A percentile compares a stretch with the other conserved stretches of the same genome.
These are phyloP conservation scores for Tragelaphus strepsiceros DNA, from an alignment of 2,113 vertebrate species.

Conservation along the genomic window DNA sequence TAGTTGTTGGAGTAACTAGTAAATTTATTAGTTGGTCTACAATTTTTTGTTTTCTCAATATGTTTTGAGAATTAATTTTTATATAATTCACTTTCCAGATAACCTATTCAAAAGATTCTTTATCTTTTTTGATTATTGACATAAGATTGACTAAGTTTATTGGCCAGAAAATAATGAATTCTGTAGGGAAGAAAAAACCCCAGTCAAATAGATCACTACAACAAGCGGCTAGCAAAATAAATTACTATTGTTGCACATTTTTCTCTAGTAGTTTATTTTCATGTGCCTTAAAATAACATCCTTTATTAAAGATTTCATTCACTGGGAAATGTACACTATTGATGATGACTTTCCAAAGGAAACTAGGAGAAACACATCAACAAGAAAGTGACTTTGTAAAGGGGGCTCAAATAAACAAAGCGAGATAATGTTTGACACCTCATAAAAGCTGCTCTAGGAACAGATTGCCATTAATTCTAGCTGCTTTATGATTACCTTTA, in stretches of 20 bases:
- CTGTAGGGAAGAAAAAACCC: background rate
- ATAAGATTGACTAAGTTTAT: background rate
- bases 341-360: background rate
- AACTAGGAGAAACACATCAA: background rate
- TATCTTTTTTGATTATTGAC: background rate
- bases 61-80: conserved; percentile 32
- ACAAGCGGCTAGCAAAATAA: background rate
- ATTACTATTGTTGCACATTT: background rate
- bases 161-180: background rate
- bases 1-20: background rate
- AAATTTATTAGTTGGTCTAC: background rate
- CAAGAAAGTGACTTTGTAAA: background rate
- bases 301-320: background rate
- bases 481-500: background rate
- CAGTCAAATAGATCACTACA: background rate
- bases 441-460: background rate
- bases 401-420: background rate
- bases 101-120: background rate
- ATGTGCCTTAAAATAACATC: background rate
- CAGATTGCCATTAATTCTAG: background rate
- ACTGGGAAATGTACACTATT: background rate
- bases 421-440: background rate
- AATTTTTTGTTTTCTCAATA: background rate
- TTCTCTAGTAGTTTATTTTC: background rate
- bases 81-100: background rate